phyloP scores from a whole-genome alignment of 2,113 vertebrate genomes.

The Hemiscyllium ocellatum region DNA sequence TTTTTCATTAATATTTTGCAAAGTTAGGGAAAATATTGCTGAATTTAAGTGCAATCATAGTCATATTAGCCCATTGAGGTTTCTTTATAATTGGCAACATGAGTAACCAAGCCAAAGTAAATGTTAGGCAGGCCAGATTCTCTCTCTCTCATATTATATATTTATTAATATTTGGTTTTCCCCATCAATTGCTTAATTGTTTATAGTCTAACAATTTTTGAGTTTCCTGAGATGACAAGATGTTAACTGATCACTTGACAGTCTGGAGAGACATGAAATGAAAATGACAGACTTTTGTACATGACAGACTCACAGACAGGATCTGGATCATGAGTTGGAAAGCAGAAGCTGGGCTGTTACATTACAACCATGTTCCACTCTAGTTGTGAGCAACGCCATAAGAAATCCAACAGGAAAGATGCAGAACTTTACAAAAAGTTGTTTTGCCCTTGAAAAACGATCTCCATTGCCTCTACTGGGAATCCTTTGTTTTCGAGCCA shows the following conservation, averaged over 20 bases:
- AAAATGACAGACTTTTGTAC: neutral
- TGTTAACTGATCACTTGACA: neutral
- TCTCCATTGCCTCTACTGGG: neutral
- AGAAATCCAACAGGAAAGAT: neutral
- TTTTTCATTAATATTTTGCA: neutral
- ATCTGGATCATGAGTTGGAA: neutral
- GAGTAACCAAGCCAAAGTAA: neutral
- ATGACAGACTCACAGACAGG: too few relatives aligned
- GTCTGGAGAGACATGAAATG: neutral
- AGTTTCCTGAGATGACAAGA: neutral
- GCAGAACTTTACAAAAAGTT: too few relatives aligned
- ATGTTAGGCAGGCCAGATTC: neutral
- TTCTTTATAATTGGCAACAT: neutral
- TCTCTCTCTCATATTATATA: neutral
- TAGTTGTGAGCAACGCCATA: neutral
- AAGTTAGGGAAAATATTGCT: neutral
- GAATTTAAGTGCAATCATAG: neutral
- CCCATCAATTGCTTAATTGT: neutral
- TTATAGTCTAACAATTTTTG: neutral
- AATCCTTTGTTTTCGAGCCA: neutral
- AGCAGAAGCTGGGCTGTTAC: neutral
- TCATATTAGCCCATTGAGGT: constrained; percentile 18
- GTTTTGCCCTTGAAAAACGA: neutral
- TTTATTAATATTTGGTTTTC: neutral
- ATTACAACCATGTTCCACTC: neutral